Base-by-base conservation (phyloP, 2,888 invertebrate genomes). In the Nephrotoma appendiculata region DNA sequence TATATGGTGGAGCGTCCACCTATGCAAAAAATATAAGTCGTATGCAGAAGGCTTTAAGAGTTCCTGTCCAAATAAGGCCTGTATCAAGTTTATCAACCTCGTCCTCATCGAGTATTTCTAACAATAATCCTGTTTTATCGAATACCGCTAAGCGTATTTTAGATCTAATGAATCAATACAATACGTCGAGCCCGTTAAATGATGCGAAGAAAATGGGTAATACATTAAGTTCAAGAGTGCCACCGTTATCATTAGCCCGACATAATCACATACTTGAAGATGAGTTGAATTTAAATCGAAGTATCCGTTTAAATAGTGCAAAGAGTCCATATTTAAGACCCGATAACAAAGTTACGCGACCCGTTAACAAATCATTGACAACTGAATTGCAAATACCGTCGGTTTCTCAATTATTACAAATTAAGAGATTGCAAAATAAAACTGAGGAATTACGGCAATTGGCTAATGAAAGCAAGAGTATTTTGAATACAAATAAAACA, bases 191-290 rank as follows among this genome's bases (percentile, higher is more conserved):
- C 1, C 96, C 97, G 0, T 91, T 97, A 86, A 92, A 92, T 84
- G 97, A 97, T 90, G 96, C 95, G 1, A 95, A 94, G 89, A 95
- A 95, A 89, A 96, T 97, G 90, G 96, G 96, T 2, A 89, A 92
- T 11, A 83, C 86, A 41, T 90, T 89, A 87, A 90, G 89, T 57
- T 89, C 89, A 9, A 88, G 88, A 86, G 87, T 88, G 86, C 88
- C 88, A 87, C 84, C 88, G 9, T 87, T 88, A 85, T 87, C 88
- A 45, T 87, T 84, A 42, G 86, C 87, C 41, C 86, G 88, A 44
- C 88, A 88, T n/a, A 88, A 89, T 15, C 88, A 90, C 1, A 89
- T 90, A 83, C 89, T 89, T 86, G 90, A 90, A 87, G 87, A 88
- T 7, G 90, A 90, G 87, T 88, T 90, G 31, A 88, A 88, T 52